Conservation (phyloP, 2,113 vertebrate genomes). For the Sminthopsis crassicaudata region DNA sequence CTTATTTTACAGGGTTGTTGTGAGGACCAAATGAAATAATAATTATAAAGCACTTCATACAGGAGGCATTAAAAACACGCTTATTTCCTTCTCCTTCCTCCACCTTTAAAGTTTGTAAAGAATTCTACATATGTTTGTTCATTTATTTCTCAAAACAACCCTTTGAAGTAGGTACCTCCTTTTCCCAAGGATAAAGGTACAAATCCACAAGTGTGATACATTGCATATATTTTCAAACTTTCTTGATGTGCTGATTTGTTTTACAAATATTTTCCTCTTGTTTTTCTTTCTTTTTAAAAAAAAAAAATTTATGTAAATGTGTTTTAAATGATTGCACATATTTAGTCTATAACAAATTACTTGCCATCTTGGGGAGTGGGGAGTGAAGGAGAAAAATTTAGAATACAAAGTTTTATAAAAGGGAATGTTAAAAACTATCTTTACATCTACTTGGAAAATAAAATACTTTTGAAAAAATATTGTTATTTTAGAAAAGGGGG, state of each 20-base stretch:
- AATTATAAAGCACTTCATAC: neutral
- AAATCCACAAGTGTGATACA: neutral
- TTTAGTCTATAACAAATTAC: too few relatives aligned
- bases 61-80: neutral
- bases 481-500: too few relatives aligned
- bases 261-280: neutral
- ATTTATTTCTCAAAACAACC: neutral
- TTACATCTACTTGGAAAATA: too few relatives aligned
- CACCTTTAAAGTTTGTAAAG: neutral
- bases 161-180: neutral
- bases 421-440: too few relatives aligned
- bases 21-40: too few relatives aligned
- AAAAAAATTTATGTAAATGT: too few relatives aligned
- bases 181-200: neutral
- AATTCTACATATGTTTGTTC: neutral
- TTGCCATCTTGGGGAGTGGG: too few relatives aligned
- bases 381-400: too few relatives aligned
- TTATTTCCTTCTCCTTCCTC: neutral
- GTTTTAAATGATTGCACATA: too few relatives aligned
- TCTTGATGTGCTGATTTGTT: neutral
- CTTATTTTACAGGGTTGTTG: too few relatives aligned
- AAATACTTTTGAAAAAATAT: too few relatives aligned
- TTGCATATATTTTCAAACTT: neutral
- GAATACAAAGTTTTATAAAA: too few relatives aligned
- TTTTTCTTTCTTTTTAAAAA: neutral